Evolutionary conservation across 2,888 invertebrate species (phyloP), one percentile per base, ranked within the genome.

Genomic region (Pristionchus fissidentatus): DNA sequence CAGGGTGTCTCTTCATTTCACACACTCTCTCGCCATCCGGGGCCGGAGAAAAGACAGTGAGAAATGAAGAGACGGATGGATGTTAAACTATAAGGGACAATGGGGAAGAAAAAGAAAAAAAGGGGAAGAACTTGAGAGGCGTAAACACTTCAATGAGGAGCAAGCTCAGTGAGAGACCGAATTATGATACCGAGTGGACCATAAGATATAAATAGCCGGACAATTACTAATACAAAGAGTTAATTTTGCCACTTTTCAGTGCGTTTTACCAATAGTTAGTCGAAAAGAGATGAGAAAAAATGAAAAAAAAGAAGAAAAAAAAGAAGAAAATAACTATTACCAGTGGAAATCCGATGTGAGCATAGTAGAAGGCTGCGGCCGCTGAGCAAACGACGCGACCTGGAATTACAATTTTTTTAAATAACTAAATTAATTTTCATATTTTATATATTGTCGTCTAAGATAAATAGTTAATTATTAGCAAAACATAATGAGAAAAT

Each of bases 311-410:
- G 49, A 49, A n/a, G 38, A 10, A 38, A n/a, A 32, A 26, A 70
- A 80, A 80, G 52, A 57, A 26, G 10, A 29, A 78, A 15, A 75
- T 32, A 49, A 84, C 86, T 84, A 82, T n/a, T n/a, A 91, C 91
- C 83, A 94, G 86, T 0, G 93, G 93, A 82, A 94, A 92, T 84
- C 93, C 94, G 84, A 94, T 87, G 87, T 94, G 93, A 4, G 93
- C 93, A 85, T 93, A 92, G 89, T 93, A 93, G 87, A 93, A 93
- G 5, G 93, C 91, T 15, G 92, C 90, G 3, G 87, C 55, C 70
- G 88, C 86, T 3, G 91, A 90, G 81, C 92, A 93, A 85, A 87
- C 43, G 1, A 70, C 70, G 22, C 70, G 70, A n/a, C 26, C 70
- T 70, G 41, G 22, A 26, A 26, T 43, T 4, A 32, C 5, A 66